phyloP scores from a whole-genome alignment of 1,140 invertebrate genomes.

The Lordiphosa stackelbergi region DNA sequence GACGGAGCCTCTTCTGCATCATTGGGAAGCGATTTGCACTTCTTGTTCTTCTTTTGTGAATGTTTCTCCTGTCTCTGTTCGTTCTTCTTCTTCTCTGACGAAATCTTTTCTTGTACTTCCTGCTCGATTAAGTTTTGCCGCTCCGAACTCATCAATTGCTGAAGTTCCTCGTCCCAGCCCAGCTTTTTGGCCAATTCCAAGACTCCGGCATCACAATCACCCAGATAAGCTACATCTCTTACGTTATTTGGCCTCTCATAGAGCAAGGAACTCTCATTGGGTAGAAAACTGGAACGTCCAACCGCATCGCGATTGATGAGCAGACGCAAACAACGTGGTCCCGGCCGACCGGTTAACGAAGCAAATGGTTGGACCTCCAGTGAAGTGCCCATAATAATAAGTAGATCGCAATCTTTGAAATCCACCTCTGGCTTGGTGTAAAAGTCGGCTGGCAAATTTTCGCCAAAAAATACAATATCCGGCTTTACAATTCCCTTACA shows the following conservation, averaged over 20 bases:
- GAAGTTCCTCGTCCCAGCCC: conserved; percentile 87
- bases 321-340: conserved; percentile 84
- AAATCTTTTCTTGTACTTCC: conserved; percentile 8
- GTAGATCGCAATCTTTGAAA: conserved; percentile 91
- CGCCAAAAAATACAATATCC: conserved; percentile 97
- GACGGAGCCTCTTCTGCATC: neutral
- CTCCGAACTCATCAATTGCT: conserved; percentile 79
- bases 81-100: neutral
- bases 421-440: conserved; percentile 83
- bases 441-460: conserved; percentile 89
- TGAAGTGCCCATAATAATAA: conserved; percentile 97
- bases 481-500: conserved; percentile 90
- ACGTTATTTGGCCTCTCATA: conserved; percentile 82
- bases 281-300: conserved; percentile 77
- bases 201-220: conserved; percentile 93
- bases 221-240: conserved; percentile 91
- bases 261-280: conserved; percentile 78
- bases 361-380: conserved; percentile 97
- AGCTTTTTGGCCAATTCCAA: conserved; percentile 86
- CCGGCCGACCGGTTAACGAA: conserved; percentile 85
- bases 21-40: conserved; percentile 11
- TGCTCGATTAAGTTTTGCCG: conserved; percentile 78
- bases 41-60: conserved; percentile 9
- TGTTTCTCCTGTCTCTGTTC: neutral
- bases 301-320: conserved; percentile 91